Base-by-base conservation (phyloP, 2,797 vertebrate genomes). In the Gobionotothen gibberifrons region DNA sequence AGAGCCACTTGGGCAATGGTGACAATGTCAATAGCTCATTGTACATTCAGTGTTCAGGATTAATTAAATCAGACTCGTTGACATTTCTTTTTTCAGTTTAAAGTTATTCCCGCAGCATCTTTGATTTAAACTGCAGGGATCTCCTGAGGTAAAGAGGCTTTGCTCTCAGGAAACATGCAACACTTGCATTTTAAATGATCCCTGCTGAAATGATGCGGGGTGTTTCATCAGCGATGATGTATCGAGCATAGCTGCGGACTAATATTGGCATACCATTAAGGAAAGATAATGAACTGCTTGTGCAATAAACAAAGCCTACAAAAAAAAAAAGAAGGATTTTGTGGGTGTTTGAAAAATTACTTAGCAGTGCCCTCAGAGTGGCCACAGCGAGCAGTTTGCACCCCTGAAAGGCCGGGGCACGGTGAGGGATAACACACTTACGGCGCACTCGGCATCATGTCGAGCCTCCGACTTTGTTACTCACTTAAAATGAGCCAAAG, bases 401-500 rank as follows among this genome's bases (percentile, higher is more conserved):
- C 73, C 67, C 87, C 77, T 74, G 70, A 79, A 57, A 82, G 69
- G 76, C 80, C 43, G 12, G 29, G 39, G 63, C 74, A 57, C 76
- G 6, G 78, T 78, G 82, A 90, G 73, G 72, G 76, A 92, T 88
- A 85, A 87, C 84, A 77, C 75, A 89, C 83, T 89, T 74, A 83
- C 14, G 58, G 72, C 54, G 63, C 64, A 76, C 80, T 64, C 56
- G 58, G 81, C 83, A 72, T 84, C 83, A 70, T 48, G 79, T 79
- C 58, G 62, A 83, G 81, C 71, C 74, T 83, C 78, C 32, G 74
- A 86, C 82, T 89, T 82, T 86, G 85, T 88, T 88, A 76, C 81
- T 85, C 81, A 81, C 74, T 88, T 89, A 88, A 88, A 92, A 86
- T 79, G 79, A 93, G 85, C 79, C 78, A 80, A 89, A 91, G 89